A percentile compares a stretch with the other conserved stretches of the same genome.
Evolutionary conservation across 1,140 invertebrate species (phyloP).

Genomic region (Magallana gigas): DNA sequence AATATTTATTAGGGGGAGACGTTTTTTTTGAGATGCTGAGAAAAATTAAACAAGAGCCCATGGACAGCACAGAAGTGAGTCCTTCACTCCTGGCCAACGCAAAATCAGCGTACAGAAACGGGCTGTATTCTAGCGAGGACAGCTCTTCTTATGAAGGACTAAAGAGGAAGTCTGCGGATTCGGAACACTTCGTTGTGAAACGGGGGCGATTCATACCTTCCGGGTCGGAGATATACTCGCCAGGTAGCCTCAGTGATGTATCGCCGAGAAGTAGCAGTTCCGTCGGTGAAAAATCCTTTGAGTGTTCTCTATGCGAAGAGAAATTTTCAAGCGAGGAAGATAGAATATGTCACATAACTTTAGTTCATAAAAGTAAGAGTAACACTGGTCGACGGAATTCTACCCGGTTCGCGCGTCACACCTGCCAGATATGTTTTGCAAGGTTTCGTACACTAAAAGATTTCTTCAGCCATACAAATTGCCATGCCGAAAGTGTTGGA

Average conservation of each 20-base stretch:
- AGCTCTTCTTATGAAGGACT: background rate
- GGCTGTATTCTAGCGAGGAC: background rate
- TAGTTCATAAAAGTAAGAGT: constrained; percentile 49
- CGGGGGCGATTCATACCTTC: background rate
- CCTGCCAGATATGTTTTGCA: constrained; percentile 58
- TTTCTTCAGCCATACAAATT: constrained; percentile 54
- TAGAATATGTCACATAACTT: constrained; percentile 53
- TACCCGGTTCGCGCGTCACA: constrained; percentile 50
- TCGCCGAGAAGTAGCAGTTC: background rate
- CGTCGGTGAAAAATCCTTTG: background rate
- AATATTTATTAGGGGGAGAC: background rate
- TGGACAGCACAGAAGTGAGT: constrained; percentile 5
- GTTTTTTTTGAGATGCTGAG: background rate
- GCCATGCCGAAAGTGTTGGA: constrained; percentile 43
- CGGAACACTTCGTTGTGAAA: background rate
- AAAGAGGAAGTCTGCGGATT: background rate
- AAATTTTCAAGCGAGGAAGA: constrained; percentile 52
- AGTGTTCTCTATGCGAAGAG: constrained; percentile 53
- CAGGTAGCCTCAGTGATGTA: constrained; percentile 22
- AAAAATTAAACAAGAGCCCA: constrained; percentile 48
- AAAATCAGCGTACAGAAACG: constrained; percentile 26
- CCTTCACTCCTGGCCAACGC: constrained; percentile 20
- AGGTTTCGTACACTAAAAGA: constrained; percentile 56
- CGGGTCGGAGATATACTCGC: background rate
- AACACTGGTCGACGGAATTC: constrained; percentile 36